Evolutionary conservation across 2,113 vertebrate species (phyloP), one percentile per base, ranked within the genome.

Genomic region (Nesoenas mayeri): DNA sequence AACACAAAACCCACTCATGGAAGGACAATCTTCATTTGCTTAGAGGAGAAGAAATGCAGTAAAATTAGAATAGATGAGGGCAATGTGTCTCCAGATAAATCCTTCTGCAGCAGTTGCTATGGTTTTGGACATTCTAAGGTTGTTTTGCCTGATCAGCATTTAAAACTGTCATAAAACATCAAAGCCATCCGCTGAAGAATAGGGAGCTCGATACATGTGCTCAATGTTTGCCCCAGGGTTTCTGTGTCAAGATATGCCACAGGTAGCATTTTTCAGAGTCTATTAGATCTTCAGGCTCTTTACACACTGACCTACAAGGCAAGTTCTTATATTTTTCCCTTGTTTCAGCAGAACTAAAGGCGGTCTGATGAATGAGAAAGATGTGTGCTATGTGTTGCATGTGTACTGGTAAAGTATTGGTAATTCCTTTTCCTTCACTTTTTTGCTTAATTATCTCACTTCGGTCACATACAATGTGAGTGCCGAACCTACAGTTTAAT

Each of bases 91-190:
- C 77, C 69, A 89, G 48, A 85, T 86, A 72, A 11, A 87, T 53
- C 65, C 34, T 88, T 6, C 50, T 83, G 82, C 31, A 58, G 75
- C 65, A 72, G 90, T 94, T 93, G 91, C 93, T 85, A 93, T 89
- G 86, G 92, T 92, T 96, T 96, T 93, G n/a, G 36, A 66, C 54
- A 65, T 86, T 94, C 72, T 74, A 75, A 71, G 31, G 56, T 26
- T 71, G 64, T 92, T 96, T 88, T 86, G 87, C 81, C 4, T 15
- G 73, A 88, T 96, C 93, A 91, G 80, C 80, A 38, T 73, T 93
- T 54, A 82, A 91, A 95, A 34, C 28, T 85, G 72, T 58, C 57
- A 44, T 36, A 56, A 92, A 84, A 78, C 62, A 72, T 90, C 75
- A 88, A 95, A 96, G 82, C 36, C 28, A 42, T 67, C 65, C 92